phyloP scores from a whole-genome alignment of 2,888 invertebrate genomes.

The Drosophila borborema region DNA sequence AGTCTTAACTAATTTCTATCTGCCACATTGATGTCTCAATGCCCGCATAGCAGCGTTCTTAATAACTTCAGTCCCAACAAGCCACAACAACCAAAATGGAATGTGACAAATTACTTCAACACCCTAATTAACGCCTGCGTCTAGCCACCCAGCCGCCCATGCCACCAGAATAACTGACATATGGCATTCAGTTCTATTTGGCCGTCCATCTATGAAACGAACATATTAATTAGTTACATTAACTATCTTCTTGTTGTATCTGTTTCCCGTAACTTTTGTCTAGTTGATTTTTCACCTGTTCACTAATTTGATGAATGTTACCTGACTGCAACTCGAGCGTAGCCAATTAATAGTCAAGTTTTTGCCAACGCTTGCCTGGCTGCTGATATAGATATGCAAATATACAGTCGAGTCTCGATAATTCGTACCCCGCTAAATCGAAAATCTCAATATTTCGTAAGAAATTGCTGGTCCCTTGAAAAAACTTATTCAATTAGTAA shows the following conservation, averaged over 20 bases:
- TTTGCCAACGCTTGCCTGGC: neutral
- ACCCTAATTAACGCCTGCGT: slow-evolving; percentile 56
- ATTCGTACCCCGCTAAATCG: too few relatives aligned
- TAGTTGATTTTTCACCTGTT: slow-evolving; percentile 48
- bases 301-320: slow-evolving; percentile 51
- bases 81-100: slow-evolving; percentile 14
- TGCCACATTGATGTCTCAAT: slow-evolving; percentile 16
- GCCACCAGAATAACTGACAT: slow-evolving; percentile 16
- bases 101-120: slow-evolving; percentile 63
- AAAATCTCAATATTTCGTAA: too few relatives aligned
- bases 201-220: slow-evolving; percentile 38
- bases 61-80: slow-evolving; percentile 16
- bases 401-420: slow-evolving; percentile 1
- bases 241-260: slow-evolving; percentile 12
- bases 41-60: neutral
- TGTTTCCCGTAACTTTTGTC: slow-evolving; percentile 19
- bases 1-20: neutral
- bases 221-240: slow-evolving; percentile 60
- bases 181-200: slow-evolving; percentile 31
- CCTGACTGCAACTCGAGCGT: neutral
- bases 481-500: too few relatives aligned
- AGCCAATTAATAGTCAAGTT: slow-evolving; percentile 33
- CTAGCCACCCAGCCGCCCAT: neutral
- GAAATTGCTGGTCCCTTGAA: too few relatives aligned
- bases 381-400: slow-evolving; percentile 1